phyloP scores from a whole-genome alignment of 1,140 invertebrate species.

The Scaptomyza graminum region DNA sequence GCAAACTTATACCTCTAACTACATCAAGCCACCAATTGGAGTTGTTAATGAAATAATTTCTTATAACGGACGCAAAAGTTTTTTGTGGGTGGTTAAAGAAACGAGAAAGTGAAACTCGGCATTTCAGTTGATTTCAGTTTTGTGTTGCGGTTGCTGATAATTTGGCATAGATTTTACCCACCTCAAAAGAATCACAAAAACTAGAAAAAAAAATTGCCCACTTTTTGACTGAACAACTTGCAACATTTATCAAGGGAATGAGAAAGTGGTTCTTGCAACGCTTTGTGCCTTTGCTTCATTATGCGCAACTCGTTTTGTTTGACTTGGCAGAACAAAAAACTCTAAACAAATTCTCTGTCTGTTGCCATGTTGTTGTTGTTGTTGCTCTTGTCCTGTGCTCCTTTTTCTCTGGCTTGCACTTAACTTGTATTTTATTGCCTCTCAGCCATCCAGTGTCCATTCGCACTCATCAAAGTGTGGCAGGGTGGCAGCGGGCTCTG shows the following conservation, averaged over 20 bases:
- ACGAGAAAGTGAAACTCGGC: slow-evolving; percentile 72
- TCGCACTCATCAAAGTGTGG: slow-evolving; percentile 64
- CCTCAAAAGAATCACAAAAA: slow-evolving; percentile 29
- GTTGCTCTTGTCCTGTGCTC: slow-evolving; percentile 17
- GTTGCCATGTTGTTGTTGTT: not conserved
- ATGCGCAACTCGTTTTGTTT: slow-evolving; percentile 79
- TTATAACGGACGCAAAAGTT: slow-evolving; percentile 51
- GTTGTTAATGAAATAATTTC: slow-evolving; percentile 82
- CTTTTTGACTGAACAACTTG: slow-evolving; percentile 38
- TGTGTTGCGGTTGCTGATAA: slow-evolving; percentile 46
- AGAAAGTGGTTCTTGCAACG: not conserved
- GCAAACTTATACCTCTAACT: slow-evolving; percentile 37
- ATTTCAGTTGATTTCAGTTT: slow-evolving; percentile 61
- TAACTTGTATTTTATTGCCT: slow-evolving; percentile 45
- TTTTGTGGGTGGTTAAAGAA: slow-evolving; percentile 11
- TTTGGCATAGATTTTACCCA: slow-evolving; percentile 72
- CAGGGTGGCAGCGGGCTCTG: slow-evolving; percentile 21
- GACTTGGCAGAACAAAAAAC: slow-evolving; percentile 66
- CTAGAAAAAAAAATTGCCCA: slow-evolving; percentile 24
- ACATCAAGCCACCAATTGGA: slow-evolving; percentile 57
- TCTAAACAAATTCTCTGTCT: slow-evolving; percentile 67
- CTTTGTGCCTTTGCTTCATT: slow-evolving; percentile 79
- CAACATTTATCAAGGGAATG: slow-evolving; percentile 57
- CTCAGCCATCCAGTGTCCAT: slow-evolving; percentile 42
- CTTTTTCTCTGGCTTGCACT: slow-evolving; percentile 57